Percentiles rank a stretch among this genome's conserved stretches.
Conservation (phyloP, 1,140 invertebrate species). For the Maniola jurtina region DNA sequence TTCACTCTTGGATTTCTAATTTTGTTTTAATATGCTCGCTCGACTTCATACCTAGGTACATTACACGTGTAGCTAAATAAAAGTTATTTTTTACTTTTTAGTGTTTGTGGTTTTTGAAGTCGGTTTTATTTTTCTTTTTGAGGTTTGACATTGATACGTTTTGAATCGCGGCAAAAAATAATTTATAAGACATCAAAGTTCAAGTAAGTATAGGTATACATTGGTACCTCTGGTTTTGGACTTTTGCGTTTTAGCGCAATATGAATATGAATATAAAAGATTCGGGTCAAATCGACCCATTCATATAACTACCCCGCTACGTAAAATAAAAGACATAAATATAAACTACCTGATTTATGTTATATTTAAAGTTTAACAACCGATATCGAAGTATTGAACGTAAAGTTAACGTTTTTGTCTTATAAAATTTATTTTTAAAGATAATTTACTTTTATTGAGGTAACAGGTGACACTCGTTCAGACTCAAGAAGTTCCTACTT, state of each 20-base stretch:
- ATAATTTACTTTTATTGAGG: not conserved
- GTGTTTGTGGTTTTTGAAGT: too few species aligned
- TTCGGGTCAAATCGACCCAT: not conserved
- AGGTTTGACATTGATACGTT: too few species aligned
- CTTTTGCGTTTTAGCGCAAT: not conserved
- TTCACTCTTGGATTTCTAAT: too few species aligned
- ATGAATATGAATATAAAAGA: not conserved
- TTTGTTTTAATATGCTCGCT: too few species aligned
- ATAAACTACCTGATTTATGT: conserved; percentile 11
- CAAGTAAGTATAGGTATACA: too few species aligned
- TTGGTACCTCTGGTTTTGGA: not conserved
- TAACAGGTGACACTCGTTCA: not conserved
- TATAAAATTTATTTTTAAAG: conserved; percentile 2
- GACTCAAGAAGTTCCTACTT: too few species aligned
- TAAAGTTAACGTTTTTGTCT: conserved; percentile 4
- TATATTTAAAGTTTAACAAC: conserved; percentile 6
- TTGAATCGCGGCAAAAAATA: too few species aligned
- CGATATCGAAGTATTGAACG: conserved; percentile 5
- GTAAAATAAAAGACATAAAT: conserved; percentile 7
- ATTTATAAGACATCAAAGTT: too few species aligned
- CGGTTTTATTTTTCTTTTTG: too few species aligned
- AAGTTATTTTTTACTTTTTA: too few species aligned
- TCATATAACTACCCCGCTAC: not conserved
- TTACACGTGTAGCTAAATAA: too few species aligned
- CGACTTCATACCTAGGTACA: too few species aligned